These are phyloP conservation scores for Vollenhovia emeryi DNA, from an alignment of 1,140 invertebrate species.

Conservation along the genomic window DNA sequence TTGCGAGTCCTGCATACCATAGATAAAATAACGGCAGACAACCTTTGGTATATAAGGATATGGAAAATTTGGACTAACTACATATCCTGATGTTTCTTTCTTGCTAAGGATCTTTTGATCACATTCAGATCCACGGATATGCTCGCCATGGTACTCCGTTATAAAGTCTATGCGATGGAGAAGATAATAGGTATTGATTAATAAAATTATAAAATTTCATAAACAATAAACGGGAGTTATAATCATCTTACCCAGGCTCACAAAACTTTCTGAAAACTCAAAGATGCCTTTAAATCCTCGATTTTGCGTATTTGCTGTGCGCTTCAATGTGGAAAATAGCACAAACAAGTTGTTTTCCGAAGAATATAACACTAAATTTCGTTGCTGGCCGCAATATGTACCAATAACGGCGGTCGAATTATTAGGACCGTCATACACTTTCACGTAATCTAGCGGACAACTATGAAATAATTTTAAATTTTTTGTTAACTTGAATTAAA, in stretches of 20 bases:
- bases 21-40: conserved; percentile 98
- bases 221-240: not conserved
- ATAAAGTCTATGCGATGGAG: conserved; percentile 92
- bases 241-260: conserved; percentile 93
- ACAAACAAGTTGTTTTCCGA: conserved; percentile 95
- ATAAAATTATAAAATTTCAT: not conserved
- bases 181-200: not conserved
- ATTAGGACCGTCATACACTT: conserved; percentile 97
- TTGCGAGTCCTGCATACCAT: conserved; percentile 97
- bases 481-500: conserved; percentile 50
- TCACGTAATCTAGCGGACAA: conserved; percentile 99
- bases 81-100: conserved; percentile 95
- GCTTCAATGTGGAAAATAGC: conserved; percentile 94
- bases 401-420: conserved; percentile 95
- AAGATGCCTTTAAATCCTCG: conserved; percentile 98
- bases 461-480: conserved; percentile 86
- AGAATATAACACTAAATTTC: conserved; percentile 97
- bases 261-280: conserved; percentile 98
- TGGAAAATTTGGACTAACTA: conserved; percentile 98
- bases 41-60: conserved; percentile 97
- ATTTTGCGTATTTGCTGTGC: conserved; percentile 96
- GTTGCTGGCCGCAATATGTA: conserved; percentile 98
- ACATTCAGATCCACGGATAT: conserved; percentile 98
- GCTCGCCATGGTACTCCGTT: conserved; percentile 93
- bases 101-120: conserved; percentile 98